Conservation (phyloP, 2,888 invertebrate species). For the Cerceris rybyensis region DNA sequence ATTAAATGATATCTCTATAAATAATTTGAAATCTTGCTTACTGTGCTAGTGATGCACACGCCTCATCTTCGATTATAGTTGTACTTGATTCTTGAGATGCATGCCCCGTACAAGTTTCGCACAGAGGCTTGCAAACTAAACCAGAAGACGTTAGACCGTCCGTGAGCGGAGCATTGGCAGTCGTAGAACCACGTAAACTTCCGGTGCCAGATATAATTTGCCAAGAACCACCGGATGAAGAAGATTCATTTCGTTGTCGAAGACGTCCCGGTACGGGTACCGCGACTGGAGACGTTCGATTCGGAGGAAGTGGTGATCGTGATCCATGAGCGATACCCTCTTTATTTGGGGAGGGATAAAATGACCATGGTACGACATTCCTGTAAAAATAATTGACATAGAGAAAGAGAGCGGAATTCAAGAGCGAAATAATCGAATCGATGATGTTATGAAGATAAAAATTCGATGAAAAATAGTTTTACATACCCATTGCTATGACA, state of each 20-base stretch:
- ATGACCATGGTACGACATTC: slow-evolving; percentile 74
- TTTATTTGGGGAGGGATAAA: slow-evolving; percentile 75
- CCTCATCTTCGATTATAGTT: slow-evolving; percentile 81
- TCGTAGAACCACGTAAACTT: slow-evolving; percentile 84
- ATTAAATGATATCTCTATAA: no score
- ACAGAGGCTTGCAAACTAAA: slow-evolving; percentile 70
- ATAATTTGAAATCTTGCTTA: slow-evolving; percentile 42
- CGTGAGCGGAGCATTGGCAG: slow-evolving; percentile 76
- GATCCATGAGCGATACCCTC: slow-evolving; percentile 72
- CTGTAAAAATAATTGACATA: slow-evolving; percentile 54
- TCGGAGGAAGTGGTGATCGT: slow-evolving; percentile 78
- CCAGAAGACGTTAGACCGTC: slow-evolving; percentile 74
- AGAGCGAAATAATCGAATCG: not conserved
- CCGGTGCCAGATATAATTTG: slow-evolving; percentile 88
- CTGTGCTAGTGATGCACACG: slow-evolving; percentile 69
- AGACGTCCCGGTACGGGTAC: slow-evolving; percentile 84
- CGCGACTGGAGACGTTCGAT: slow-evolving; percentile 86
- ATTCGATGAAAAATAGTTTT: slow-evolving; percentile 4
- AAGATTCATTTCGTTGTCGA: slow-evolving; percentile 85
- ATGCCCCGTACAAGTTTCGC: slow-evolving; percentile 77
- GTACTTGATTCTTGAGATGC: slow-evolving; percentile 81
- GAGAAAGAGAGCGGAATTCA: not conserved
- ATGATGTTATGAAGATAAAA: slow-evolving; percentile 10
- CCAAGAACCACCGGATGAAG: slow-evolving; percentile 86
- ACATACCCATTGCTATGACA: slow-evolving; percentile 77